Evolutionary conservation across 2,888 invertebrate species (phyloP).

Genomic region (Trachelus tabidus): DNA sequence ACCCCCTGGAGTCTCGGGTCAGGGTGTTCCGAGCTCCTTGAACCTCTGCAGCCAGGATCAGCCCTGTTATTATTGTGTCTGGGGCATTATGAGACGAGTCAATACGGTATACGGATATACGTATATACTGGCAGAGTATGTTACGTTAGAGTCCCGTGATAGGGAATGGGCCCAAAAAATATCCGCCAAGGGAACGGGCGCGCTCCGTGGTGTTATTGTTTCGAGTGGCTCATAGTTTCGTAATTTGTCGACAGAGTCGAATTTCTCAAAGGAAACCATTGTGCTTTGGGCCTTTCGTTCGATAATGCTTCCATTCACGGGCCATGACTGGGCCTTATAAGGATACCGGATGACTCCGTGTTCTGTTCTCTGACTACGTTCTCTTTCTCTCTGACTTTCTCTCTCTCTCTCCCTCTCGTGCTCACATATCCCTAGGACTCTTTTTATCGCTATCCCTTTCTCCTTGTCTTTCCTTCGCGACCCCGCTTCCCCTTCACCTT

Average conservation of each 20-base stretch:
- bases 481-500: slow-evolving; percentile 6
- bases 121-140: too few species aligned
- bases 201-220: slow-evolving; percentile 43
- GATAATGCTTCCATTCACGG: slow-evolving; percentile 56
- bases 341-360: slow-evolving; percentile 25
- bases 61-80: too few species aligned
- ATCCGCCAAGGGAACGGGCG: not conserved
- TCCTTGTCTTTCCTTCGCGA: slow-evolving; percentile 9
- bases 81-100: too few species aligned
- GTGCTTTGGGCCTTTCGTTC: slow-evolving; percentile 34
- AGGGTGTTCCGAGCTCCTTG: too few species aligned
- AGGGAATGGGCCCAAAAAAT: too few species aligned
- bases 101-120: too few species aligned
- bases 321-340: slow-evolving; percentile 34
- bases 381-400: not conserved
- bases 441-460: slow-evolving; percentile 12
- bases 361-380: slow-evolving; percentile 18
- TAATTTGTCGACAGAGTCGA: slow-evolving; percentile 54
- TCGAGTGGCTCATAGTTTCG: slow-evolving; percentile 40
- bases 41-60: too few species aligned
- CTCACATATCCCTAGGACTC: slow-evolving; percentile 1
- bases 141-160: too few species aligned
- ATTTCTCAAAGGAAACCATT: slow-evolving; percentile 56
- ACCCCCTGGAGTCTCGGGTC: too few species aligned
- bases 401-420: slow-evolving; percentile 3